Evolutionary conservation across 1,140 invertebrate species (phyloP).

Genomic region (Agraylea sexmaculata): DNA sequence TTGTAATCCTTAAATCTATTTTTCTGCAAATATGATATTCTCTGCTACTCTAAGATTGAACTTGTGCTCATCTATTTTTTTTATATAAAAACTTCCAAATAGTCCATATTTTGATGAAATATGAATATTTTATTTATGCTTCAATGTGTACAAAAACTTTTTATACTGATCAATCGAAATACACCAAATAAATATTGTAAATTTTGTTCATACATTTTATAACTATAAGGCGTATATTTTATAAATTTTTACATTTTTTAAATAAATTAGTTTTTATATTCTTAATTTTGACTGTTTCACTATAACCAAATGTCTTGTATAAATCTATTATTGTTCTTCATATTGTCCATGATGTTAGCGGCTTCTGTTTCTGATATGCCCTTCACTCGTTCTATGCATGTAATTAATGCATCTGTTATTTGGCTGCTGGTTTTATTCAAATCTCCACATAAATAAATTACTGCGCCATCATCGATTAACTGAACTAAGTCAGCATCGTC

Average conservation of each 20-base stretch:
- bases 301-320: conserved; percentile 45
- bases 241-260: conserved; percentile 18
- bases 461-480: conserved; percentile 43
- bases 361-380: conserved; percentile 30
- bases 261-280: conserved; percentile 22
- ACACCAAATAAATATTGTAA: conserved; percentile 21
- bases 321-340: conserved; percentile 38
- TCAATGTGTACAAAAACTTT: not conserved
- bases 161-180: not conserved
- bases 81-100: no score
- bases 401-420: conserved; percentile 47
- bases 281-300: no score
- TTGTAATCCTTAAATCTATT: no score
- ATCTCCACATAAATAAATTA: conserved; percentile 70
- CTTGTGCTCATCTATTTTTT: no score
- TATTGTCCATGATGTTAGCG: conserved; percentile 27
- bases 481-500: conserved; percentile 40
- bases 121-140: not conserved
- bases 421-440: conserved; percentile 58
- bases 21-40: no score
- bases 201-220: conserved; percentile 19
- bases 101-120: not conserved
- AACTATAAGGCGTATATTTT: not conserved
- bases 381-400: conserved; percentile 38
- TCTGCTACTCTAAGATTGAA: no score